A percentile compares a stretch with the other conserved stretches of the same genome.
phyloP scores from a whole-genome alignment of 2,888 invertebrate genomes.

The Lepas anatifera region DNA sequence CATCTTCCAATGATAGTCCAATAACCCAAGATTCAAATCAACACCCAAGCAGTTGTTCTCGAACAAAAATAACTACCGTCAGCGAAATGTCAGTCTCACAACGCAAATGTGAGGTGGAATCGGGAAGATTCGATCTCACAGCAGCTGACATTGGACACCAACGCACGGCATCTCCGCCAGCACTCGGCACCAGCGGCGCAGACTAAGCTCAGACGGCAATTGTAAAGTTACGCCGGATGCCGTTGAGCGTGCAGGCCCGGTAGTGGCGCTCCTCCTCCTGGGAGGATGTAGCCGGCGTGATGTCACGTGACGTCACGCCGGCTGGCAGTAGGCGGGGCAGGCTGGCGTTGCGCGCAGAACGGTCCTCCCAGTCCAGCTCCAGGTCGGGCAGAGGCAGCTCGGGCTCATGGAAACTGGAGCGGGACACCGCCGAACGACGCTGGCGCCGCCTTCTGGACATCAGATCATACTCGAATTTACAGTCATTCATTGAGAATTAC shows the following conservation, averaged over 20 bases:
- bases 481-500: too few relatives aligned
- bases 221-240: conserved; percentile 3
- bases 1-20: too few relatives aligned
- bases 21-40: too few relatives aligned
- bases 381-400: too few relatives aligned
- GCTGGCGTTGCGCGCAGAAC: neutral
- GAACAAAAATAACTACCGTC: too few relatives aligned
- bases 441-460: neutral
- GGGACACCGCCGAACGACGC: neutral
- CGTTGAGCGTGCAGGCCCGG: conserved; percentile 5
- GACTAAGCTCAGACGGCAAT: neutral
- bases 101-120: too few relatives aligned
- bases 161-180: too few relatives aligned
- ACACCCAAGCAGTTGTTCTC: too few relatives aligned
- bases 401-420: neutral
- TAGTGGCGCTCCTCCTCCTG: neutral
- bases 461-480: too few relatives aligned
- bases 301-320: neutral
- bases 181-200: neutral
- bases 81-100: too few relatives aligned
- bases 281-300: neutral
- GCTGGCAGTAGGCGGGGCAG: conserved; percentile 6
- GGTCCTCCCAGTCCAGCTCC: neutral
- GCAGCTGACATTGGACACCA: too few relatives aligned
- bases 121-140: too few relatives aligned